Base-by-base conservation (phyloP, 2,797 vertebrate species). In the Oophaga sylvatica region DNA sequence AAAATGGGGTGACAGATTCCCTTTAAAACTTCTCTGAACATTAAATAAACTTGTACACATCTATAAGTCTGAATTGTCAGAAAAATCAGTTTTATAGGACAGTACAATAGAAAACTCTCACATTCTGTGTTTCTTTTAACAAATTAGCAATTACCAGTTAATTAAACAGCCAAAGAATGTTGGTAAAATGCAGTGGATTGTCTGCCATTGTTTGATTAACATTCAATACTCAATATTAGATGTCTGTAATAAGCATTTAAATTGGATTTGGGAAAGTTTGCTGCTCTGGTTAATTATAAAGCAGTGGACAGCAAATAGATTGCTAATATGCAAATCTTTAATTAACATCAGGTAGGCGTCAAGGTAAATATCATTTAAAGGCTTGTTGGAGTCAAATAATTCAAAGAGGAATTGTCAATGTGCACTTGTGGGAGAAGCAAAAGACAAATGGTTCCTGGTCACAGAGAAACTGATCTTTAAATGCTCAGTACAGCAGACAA, bases 311-410 rank as follows among this genome's bases (percentile, higher is more conserved):
- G 88, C 80, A 89, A 89, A 89, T 86, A 87, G 73, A 89, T 86
- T 86, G 84, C 84, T 89, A 87, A 89, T 89, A 89, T 89, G 84
- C 88, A 89, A 89, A 89, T 89, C 88, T 89, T 89, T 89, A 89
- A 89, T 89, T 89, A 89, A 89, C 84, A 89, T 87, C 88, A 87
- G 88, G 88, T 86, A 89, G 88, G 84, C 63, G 75, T 89, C 84
- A 86, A 86, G 88, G 88, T 89, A 89, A 89, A 89, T 89, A 89
- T 87, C 80, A 87, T 78, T 87, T 89, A 83, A 89, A 87, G 84
- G 63, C 81, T 83, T 89, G 84, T 89, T 80, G 20, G 63, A 80
- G 80, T 65, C 84, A 83, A 73, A 56, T 87, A 87, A 89, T 86
- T 87, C 88, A 86, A 63, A 83, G 75, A 89, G 84, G 80, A 73